phyloP scores from a whole-genome alignment of 2,113 vertebrate species.

The Archocentrus centrarchus region DNA sequence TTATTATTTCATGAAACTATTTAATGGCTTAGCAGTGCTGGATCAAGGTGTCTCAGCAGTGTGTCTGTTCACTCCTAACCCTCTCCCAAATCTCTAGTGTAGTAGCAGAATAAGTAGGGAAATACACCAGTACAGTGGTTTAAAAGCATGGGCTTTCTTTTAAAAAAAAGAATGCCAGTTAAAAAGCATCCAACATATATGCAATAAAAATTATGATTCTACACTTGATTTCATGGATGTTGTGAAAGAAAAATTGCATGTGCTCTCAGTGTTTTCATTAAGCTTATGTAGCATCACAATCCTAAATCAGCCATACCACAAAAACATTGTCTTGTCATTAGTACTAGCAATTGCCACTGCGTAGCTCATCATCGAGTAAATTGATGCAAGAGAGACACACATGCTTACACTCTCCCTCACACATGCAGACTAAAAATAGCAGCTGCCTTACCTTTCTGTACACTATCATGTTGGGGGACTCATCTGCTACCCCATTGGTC shows the following conservation, averaged over 20 bases:
- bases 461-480: slow-evolving; percentile 97
- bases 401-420: slow-evolving; percentile 17
- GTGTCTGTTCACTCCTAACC: slow-evolving; percentile 13
- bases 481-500: slow-evolving; percentile 93
- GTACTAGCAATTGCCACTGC: slow-evolving; percentile 40
- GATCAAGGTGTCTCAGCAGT: slow-evolving; percentile 48
- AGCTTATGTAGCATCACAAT: slow-evolving; percentile 22
- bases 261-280: slow-evolving; percentile 29
- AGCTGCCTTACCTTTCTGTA: slow-evolving; percentile 93
- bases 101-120: slow-evolving; percentile 37
- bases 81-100: slow-evolving; percentile 33
- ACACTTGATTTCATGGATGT: slow-evolving; percentile 23
- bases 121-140: slow-evolving; percentile 24
- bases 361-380: slow-evolving; percentile 48
- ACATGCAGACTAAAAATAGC: slow-evolving; percentile 62
- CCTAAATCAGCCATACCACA: slow-evolving; percentile 38
- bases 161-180: slow-evolving; percentile 29
- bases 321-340: slow-evolving; percentile 37
- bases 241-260: slow-evolving; percentile 23
- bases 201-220: neutral
- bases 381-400: slow-evolving; percentile 38
- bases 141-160: slow-evolving; percentile 32
- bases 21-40: slow-evolving; percentile 45
- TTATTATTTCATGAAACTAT: slow-evolving; percentile 52
- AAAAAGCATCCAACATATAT: slow-evolving; percentile 13